Conservation (phyloP, 2,113 vertebrate genomes). For the Phodopus roborovskii region DNA sequence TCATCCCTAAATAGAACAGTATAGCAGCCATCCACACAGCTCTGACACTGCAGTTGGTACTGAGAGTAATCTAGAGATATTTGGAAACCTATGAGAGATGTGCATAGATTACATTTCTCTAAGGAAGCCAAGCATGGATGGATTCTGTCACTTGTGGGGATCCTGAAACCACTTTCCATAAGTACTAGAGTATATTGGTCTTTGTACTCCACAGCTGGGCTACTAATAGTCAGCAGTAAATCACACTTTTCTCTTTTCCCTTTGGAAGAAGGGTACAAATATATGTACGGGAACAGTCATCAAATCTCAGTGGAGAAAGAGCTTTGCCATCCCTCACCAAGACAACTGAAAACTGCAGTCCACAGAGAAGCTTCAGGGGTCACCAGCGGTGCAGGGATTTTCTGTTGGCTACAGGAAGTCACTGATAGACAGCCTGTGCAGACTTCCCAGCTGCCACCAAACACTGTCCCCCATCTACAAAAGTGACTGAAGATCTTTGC, state of each 20-base stretch:
- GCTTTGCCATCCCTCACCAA: neutral
- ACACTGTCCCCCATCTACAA: neutral
- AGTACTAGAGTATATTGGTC: neutral
- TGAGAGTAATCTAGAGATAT: neutral
- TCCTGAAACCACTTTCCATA: neutral
- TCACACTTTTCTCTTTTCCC: neutral
- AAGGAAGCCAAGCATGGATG: neutral
- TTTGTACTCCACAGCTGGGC: neutral
- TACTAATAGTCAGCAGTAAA: neutral
- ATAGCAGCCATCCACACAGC: neutral
- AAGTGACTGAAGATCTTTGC: neutral
- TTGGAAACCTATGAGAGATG: neutral
- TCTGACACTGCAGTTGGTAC: neutral
- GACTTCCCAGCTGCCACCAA: neutral
- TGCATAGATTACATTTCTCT: neutral
- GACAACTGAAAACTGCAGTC: neutral
- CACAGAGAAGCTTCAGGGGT: neutral
- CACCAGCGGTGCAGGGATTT: too few species aligned
- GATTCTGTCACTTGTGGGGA: neutral
- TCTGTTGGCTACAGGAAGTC: too few species aligned
- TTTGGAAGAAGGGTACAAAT: neutral
- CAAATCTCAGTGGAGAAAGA: neutral
- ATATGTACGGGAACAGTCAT: neutral
- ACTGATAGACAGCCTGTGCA: neutral
- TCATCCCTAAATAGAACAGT: neutral